Evolutionary conservation across 2,113 vertebrate genomes (phyloP), one percentile per base, ranked within the genome.

Genomic region (Cyrtonyx montezumae): DNA sequence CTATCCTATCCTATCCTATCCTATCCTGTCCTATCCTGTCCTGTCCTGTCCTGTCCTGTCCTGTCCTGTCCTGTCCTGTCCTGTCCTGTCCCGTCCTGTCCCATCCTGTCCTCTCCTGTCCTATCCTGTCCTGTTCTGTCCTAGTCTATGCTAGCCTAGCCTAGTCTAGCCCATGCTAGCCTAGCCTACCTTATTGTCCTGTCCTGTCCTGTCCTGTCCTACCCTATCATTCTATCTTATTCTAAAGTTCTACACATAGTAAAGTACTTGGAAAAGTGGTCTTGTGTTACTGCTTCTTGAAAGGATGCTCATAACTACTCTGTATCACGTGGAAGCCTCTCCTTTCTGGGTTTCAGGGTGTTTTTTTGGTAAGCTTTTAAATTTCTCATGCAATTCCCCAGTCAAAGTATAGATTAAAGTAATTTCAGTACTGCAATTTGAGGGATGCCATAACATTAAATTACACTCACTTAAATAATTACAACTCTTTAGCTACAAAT

Each of bases 381-480:
- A 37, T 69, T 34, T 95, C 65, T 95, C 48, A 13, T 85, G 19
- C 22, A 7, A 45, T 94, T 92, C 62, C 32, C 45, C 59, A 84
- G 69, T 70, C 68, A 93, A 96, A 89, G 37, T 53, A 87, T 74
- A 95, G 89, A 93, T 94, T 97, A 96, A 96, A 96, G 93, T 84
- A 80, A 88, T 96, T 97, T 97, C 90, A 75, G 81, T 77, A 71
- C 63, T 96, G 85, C 84, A 96, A 95, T 96, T 96, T 96, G 95
- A 97, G 94, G 90, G 73, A 87, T 85, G 69, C 91, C 90, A 95
- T 95, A 96, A 87, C 86, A 88, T 91, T 89, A 96, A 91, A 95
- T 93, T 96, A 93, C n/a, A 87, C 28, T 46, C 79, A 94, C 86
- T 96, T 96, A 96, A 97, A 96, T 91, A 91, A 93, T 96, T 96